Base-by-base conservation (phyloP, 2,888 invertebrate species). In the Napeogenes inachia region DNA sequence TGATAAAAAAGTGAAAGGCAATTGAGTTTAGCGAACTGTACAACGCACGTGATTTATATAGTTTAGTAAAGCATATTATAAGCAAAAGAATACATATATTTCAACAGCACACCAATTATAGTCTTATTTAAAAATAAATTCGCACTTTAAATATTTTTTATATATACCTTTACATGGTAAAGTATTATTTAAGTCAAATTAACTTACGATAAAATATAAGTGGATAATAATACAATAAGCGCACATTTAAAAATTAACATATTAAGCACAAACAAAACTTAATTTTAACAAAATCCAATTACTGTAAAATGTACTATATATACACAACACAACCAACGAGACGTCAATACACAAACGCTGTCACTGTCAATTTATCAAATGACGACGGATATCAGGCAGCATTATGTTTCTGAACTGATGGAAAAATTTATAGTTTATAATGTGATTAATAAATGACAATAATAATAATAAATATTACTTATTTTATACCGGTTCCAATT, bases 181-280 rank as follows among this genome's bases (percentile, higher is more conserved):
- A 50, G 8, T 30, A 30, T 30, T 30, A 21, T 54, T 54, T 45
- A n/a, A 42, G 21, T 13, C 35, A 21, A 6, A 56, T 53, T 59
- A 72, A 89, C 89, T 89, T 80, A 90, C 89, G 88, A 84, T 65
- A 85, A 67, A 69, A 88, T 79, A 65, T 81, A 89, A 8, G 89
- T 86, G 63, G 85, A 80, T 60, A 82, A 76, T 69, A 90, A 77
- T 71, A 84, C 73, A 66, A 89, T 74, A 67, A 87, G 68, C 42
- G 82, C 87, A 79, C 85, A 82, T 76, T 82, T 87, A 77, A 88
- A 89, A 77, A 88, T 78, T 75, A 86, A 82, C 89, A 90, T 89
- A 79, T 77, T 85, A 78, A 65, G 66, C 59, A 62, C 61, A 69
- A 67, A 67, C 63, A 65, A 70, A 63, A 63, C 46, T 59, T 65